phyloP scores from a whole-genome alignment of 2,888 invertebrate species.

The Platerodrilus igneus region DNA sequence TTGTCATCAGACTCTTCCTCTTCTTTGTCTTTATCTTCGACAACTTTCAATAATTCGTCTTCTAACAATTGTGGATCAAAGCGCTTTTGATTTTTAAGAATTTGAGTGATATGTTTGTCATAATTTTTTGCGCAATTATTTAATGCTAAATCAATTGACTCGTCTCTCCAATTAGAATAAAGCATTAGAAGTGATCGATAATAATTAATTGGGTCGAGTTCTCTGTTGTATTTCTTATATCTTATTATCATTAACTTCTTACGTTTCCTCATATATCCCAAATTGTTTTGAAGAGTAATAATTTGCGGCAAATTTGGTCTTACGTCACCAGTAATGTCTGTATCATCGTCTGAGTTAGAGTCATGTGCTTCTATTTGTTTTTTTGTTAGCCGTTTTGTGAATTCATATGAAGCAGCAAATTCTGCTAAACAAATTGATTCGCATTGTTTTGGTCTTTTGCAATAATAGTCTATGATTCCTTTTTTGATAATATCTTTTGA shows the following conservation, averaged over 20 bases:
- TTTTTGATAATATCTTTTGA: neutral
- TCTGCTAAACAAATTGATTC: neutral
- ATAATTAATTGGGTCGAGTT: constrained; percentile 1
- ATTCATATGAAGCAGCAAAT: neutral
- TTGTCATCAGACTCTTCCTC: too few species aligned
- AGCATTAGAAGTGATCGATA: neutral
- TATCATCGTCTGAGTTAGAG: neutral
- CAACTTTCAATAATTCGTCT: neutral
- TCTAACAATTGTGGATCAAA: neutral
- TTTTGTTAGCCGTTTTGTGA: neutral
- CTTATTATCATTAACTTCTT: neutral
- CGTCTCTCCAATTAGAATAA: neutral
- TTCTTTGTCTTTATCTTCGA: too few species aligned
- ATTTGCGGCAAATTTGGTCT: neutral
- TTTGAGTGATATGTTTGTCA: neutral
- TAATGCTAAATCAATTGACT: neutral
- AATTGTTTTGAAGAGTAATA: neutral
- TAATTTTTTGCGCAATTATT: neutral
- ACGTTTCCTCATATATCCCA: constrained; percentile 3
- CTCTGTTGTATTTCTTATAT: neutral
- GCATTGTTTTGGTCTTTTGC: neutral
- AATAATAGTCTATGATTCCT: neutral
- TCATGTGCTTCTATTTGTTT: constrained; percentile 1
- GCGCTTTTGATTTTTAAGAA: neutral
- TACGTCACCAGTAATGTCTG: too few species aligned